phyloP scores from a whole-genome alignment of 2,888 invertebrate genomes.

The Nesidiocoris tenuis region DNA sequence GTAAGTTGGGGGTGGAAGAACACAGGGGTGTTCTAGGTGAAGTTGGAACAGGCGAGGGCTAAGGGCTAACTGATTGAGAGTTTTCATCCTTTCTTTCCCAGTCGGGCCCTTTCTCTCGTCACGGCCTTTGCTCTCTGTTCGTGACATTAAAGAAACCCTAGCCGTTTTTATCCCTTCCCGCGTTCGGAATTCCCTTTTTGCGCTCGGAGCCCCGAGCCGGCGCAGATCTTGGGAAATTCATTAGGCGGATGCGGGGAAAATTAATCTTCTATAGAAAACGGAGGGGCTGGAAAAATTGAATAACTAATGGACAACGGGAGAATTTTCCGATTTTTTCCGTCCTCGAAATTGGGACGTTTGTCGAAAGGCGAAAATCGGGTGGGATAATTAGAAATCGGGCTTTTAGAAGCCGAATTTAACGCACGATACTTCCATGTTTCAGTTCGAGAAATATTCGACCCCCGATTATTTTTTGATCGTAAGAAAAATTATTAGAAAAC shows the following conservation, averaged over 20 bases:
- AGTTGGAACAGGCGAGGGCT: background rate
- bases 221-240: background rate
- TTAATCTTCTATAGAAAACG: background rate
- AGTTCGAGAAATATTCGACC: too few relatives aligned
- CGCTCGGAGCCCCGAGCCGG: background rate
- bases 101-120: background rate
- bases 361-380: too few relatives aligned
- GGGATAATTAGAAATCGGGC: too few relatives aligned
- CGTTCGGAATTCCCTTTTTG: background rate
- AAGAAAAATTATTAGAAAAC: too few relatives aligned
- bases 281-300: background rate
- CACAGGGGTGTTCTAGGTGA: background rate
- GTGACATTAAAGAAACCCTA: background rate
- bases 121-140: background rate
- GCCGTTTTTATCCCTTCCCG: background rate
- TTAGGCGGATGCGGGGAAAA: background rate
- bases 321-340: too few relatives aligned
- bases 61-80: slow-evolving; percentile 16
- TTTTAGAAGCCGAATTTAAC: too few relatives aligned
- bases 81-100: slow-evolving; percentile 1
- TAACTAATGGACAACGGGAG: too few relatives aligned
- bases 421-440: too few relatives aligned
- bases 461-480: too few relatives aligned
- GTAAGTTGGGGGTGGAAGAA: background rate
- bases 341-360: too few relatives aligned